Conservation (phyloP, 2,888 invertebrate species). For the Habroteleia sp. region DNA sequence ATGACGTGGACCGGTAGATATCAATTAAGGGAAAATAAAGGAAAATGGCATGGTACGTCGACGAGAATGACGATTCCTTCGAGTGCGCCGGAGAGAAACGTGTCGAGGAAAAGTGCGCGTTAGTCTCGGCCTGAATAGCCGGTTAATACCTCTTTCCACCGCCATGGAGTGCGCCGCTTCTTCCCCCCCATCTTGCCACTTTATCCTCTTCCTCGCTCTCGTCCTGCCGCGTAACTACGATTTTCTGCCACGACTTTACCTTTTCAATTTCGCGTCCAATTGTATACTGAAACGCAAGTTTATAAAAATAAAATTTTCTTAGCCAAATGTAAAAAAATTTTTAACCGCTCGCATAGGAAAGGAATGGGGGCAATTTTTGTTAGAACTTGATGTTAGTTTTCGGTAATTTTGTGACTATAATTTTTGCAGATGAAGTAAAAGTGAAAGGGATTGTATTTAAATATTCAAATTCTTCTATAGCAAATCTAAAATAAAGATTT, state of each 20-base stretch:
- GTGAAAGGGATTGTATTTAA: no score
- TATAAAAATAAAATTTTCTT: no score
- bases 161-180: conserved; percentile 20
- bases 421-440: no score
- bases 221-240: conserved; percentile 46
- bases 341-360: no score
- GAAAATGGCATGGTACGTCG: conserved; percentile 44
- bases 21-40: conserved; percentile 62
- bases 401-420: no score
- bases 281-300: no score
- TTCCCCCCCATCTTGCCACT: conserved; percentile 22
- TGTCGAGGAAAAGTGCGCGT: conserved; percentile 79
- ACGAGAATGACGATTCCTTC: conserved; percentile 62
- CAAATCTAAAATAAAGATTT: no score
- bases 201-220: conserved; percentile 31
- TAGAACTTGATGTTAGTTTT: no score
- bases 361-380: no score
- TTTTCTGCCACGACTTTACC: conserved; percentile 51
- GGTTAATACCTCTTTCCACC: conserved; percentile 74
- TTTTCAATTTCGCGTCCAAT: conserved; percentile 37
- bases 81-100: conserved; percentile 74
- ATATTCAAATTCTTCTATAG: no score
- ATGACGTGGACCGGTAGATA: conserved; percentile 54
- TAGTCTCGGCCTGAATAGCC: conserved; percentile 81
- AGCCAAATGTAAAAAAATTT: no score